A percentile compares a stretch with the other conserved stretches of the same genome.
These are phyloP conservation scores for Stichodactyla mertensii DNA, from an alignment of 64 coral and sea anemone species.

Conservation along the genomic window DNA sequence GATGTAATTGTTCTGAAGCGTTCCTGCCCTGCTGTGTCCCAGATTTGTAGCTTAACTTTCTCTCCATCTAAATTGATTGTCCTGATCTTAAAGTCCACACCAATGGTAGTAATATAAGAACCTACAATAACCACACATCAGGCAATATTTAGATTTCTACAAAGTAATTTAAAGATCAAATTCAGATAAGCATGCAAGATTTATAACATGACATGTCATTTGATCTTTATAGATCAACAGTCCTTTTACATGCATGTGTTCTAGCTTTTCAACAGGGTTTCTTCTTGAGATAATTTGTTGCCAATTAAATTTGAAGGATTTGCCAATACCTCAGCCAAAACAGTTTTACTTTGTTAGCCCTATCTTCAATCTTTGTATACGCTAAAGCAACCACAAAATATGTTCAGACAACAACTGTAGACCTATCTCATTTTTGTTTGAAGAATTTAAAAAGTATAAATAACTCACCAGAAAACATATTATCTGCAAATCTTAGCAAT, in stretches of 20 bases:
- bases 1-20: slow-evolving; percentile 98
- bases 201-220: too few relatives aligned
- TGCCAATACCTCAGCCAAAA: background rate
- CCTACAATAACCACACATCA: slow-evolving; percentile 30
- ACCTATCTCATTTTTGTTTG: background rate
- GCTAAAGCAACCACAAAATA: background rate
- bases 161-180: too few relatives aligned
- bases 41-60: slow-evolving; percentile 98
- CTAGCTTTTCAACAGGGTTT: background rate
- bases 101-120: slow-evolving; percentile 98
- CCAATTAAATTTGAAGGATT: background rate
- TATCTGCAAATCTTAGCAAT: slow-evolving; percentile 94
- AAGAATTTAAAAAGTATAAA: background rate
- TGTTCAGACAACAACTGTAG: background rate
- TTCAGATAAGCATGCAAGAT: too few relatives aligned
- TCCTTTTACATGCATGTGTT: background rate
- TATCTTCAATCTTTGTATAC: too few relatives aligned
- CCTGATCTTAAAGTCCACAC: slow-evolving; percentile 99
- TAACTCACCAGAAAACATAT: slow-evolving; percentile 90
- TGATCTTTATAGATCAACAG: background rate
- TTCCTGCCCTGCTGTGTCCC: slow-evolving; percentile 98
- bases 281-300: background rate
- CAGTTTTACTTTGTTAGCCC: too few relatives aligned
- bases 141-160: background rate
- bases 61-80: slow-evolving; percentile 94